These are phyloP conservation scores for Epizoanthus ramosus DNA, from an alignment of 92 coral and sea anemone genomes.

Conservation along the genomic window DNA sequence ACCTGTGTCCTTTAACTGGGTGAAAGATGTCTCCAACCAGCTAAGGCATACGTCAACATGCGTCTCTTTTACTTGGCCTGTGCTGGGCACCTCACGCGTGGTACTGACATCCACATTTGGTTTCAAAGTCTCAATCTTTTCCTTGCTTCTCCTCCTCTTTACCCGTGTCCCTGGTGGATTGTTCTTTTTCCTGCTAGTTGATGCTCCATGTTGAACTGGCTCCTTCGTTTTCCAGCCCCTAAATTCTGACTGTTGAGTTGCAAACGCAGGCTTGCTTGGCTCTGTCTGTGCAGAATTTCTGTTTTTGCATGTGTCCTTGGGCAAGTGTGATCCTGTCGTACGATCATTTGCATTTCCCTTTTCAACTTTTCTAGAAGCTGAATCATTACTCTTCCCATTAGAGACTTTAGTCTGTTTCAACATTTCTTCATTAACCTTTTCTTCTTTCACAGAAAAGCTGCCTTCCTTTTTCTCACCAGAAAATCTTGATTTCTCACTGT, in stretches of 20 bases:
- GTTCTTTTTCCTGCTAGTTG: background rate
- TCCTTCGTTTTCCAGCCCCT: constrained; percentile 19
- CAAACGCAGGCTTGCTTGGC: background rate
- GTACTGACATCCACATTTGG: background rate
- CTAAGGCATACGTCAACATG: background rate
- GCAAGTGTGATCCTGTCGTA: constrained; percentile 6
- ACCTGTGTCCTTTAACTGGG: constrained; percentile 19
- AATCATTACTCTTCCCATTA: background rate
- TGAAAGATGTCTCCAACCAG: background rate
- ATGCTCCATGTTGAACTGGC: background rate
- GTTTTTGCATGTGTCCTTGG: background rate
- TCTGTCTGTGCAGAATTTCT: background rate
- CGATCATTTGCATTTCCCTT: background rate
- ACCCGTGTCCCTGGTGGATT: constrained; percentile 14
- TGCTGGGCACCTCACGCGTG: background rate
- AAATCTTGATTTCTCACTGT: background rate
- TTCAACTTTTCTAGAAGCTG: background rate
- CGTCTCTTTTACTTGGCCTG: background rate
- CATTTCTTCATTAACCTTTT: background rate
- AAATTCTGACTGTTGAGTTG: constrained; percentile 11
- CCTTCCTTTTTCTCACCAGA: background rate
- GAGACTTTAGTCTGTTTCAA: background rate
- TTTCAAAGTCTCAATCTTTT: background rate
- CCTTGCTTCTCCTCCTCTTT: constrained; percentile 20
- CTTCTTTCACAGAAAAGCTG: background rate